Percentiles rank a stretch among this genome's conserved stretches.
Evolutionary conservation across 2,113 vertebrate species (phyloP).

Genomic region (Mustelus asterias): DNA sequence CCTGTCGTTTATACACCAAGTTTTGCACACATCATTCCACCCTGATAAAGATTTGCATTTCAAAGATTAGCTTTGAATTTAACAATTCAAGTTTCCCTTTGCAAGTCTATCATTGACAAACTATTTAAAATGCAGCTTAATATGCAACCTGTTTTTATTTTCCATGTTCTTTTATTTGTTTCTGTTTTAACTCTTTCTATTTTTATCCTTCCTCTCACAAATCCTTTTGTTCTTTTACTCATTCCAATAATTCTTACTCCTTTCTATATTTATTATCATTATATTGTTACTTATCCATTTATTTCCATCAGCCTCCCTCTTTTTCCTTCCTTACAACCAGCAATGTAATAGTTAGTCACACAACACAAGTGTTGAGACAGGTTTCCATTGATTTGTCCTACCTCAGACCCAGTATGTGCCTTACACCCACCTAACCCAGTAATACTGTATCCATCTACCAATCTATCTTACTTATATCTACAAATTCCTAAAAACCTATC

Average conservation of each 20-base stretch:
- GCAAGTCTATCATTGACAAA: slow-evolving; percentile 4
- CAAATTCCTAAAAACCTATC: not conserved
- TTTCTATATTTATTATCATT: not conserved
- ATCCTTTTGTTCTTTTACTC: not conserved
- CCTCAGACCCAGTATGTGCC: not conserved
- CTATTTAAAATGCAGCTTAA: not conserved
- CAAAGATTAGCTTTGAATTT: not conserved
- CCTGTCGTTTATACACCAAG: not conserved
- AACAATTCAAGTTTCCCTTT: not conserved
- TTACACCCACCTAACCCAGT: not conserved
- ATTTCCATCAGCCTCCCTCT: not conserved
- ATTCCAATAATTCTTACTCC: not conserved
- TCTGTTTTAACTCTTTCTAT: not conserved
- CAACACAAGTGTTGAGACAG: not conserved
- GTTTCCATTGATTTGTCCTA: not conserved
- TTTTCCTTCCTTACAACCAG: not conserved
- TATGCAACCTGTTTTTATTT: not conserved
- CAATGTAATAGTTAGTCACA: not conserved
- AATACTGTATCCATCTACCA: not conserved
- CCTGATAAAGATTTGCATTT: slow-evolving; percentile 21
- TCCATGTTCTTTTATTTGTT: not conserved
- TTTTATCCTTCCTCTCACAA: not conserved
- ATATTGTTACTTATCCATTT: not conserved
- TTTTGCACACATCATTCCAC: not conserved
- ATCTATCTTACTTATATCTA: not conserved